Evolutionary conservation across 35 echinoderm and acorn worm genomes (phyloP).

Genomic region (Apostichopus japonicus): DNA sequence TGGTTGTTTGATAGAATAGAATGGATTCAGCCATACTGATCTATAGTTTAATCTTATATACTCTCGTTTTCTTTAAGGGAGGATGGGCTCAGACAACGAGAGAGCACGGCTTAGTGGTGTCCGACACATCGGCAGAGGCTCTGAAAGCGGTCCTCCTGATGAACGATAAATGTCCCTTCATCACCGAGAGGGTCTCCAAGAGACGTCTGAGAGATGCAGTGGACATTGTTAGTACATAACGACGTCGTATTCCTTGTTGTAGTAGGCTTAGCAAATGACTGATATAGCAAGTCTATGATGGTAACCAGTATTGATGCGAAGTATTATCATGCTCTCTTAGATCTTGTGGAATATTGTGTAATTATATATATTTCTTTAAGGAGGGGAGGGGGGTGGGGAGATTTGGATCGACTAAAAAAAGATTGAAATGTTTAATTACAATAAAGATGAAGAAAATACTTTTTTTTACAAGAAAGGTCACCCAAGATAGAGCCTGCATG

Average conservation of each 20-base stretch:
- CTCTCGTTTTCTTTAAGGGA: constrained; percentile 14
- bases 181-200: background rate
- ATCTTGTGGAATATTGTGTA: too few relatives aligned
- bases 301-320: background rate
- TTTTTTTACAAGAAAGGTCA: too few relatives aligned
- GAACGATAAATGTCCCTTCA: constrained; percentile 45
- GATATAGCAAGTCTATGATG: background rate
- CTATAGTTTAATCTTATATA: background rate
- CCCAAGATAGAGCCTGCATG: too few relatives aligned
- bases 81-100: constrained; percentile 34
- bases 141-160: constrained; percentile 38
- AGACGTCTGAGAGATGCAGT: constrained; percentile 17
- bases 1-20: too few relatives aligned
- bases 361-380: too few relatives aligned
- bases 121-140: constrained; percentile 41
- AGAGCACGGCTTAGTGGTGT: constrained; percentile 15
- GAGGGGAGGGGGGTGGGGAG: too few relatives aligned
- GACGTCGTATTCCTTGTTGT: too few relatives aligned
- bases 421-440: too few relatives aligned
- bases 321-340: background rate
- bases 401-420: too few relatives aligned
- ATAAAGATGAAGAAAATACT: too few relatives aligned
- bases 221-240: constrained; percentile 30
- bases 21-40: background rate
- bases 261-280: background rate